Base-by-base conservation (phyloP, 2,797 vertebrate genomes). In the Perodicticus potto region DNA sequence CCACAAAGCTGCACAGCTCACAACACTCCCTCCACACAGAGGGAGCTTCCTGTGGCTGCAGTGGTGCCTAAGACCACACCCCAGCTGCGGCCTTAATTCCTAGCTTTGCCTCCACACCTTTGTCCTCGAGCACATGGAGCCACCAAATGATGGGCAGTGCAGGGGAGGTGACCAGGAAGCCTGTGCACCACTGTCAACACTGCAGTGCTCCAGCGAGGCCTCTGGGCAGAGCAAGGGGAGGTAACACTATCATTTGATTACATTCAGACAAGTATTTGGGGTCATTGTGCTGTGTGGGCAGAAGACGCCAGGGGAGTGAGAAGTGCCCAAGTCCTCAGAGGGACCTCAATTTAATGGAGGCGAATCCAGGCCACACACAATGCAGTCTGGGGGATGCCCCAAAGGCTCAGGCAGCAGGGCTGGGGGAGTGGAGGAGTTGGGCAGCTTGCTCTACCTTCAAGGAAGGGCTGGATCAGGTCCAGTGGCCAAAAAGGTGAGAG, bases 131-230 rank as follows among this genome's bases (percentile, higher is more conserved):
- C 29, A 25, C 7, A 77, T 16, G 49, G 34, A 73, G 49, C 9
- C 25, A 14, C 8, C 2, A 0, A 34, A 45, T 29, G 7, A 34
- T 73, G 37, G 53, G 55, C 27, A 23, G 32, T 70, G 11, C 12
- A 34, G 1, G 32, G 34, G 27, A 57, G 32, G 27, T 61, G 84
- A 83, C 34, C 22, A 93, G 9, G 55, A 57, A 19, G 29, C 23
- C 69, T 11, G n/a, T 11, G 32, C 4, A 32, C 3, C 3, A 14
- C 4, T 23, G 12, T 37, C 49, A 67, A 14, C 0, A 0, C 49
- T 12, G 0, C 76, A 65, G 57, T 5, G 7, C 29, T 29, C 23
- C 3, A 29, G 40, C 13, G 17, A 93, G 55, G 73, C 12, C 37
- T 57, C 25, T 22, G 20, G 5, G 63, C 45, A 92, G 32, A 83